These are phyloP conservation scores for Cyclopterus lumpus DNA, from an alignment of 2,797 vertebrate genomes.

Conservation along the genomic window DNA sequence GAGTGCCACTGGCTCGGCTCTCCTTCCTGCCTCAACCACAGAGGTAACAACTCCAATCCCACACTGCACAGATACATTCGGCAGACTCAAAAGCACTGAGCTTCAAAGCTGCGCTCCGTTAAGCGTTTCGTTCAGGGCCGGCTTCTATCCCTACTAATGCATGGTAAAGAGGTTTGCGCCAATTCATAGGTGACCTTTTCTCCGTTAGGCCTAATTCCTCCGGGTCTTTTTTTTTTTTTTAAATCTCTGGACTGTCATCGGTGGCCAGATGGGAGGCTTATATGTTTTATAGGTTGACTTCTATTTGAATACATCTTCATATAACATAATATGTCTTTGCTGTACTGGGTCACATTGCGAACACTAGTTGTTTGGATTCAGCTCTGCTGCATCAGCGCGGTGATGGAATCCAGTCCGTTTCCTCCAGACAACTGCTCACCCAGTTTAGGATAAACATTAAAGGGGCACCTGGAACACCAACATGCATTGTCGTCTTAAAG, in stretches of 20 bases:
- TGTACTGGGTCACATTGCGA: background rate
- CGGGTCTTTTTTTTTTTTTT: conserved; percentile 46
- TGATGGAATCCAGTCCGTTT: conserved; percentile 7
- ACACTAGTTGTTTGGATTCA: conserved; percentile 16
- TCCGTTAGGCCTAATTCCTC: conserved; percentile 38
- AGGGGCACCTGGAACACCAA: background rate
- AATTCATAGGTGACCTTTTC: conserved; percentile 62
- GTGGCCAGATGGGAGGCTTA: conserved; percentile 38
- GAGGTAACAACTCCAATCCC: conserved; percentile 46
- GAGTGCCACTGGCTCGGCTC: conserved; percentile 18
- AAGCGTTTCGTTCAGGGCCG: conserved; percentile 47
- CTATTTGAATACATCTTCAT: conserved; percentile 28
- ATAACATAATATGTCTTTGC: conserved; percentile 11
- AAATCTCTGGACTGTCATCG: conserved; percentile 18
- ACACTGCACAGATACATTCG: conserved; percentile 38
- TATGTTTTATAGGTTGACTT: conserved; percentile 26
- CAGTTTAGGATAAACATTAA: background rate
- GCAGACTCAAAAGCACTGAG: conserved; percentile 53
- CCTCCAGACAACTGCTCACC: background rate
- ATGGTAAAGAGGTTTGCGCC: conserved; percentile 62
- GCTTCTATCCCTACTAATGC: conserved; percentile 58
- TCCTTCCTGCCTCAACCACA: conserved; percentile 34
- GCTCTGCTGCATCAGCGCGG: conserved; percentile 4
- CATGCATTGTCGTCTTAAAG: background rate
- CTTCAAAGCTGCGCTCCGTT: conserved; percentile 65